Evolutionary conservation across 1,140 invertebrate genomes (phyloP).

Genomic region (Ostrea edulis): DNA sequence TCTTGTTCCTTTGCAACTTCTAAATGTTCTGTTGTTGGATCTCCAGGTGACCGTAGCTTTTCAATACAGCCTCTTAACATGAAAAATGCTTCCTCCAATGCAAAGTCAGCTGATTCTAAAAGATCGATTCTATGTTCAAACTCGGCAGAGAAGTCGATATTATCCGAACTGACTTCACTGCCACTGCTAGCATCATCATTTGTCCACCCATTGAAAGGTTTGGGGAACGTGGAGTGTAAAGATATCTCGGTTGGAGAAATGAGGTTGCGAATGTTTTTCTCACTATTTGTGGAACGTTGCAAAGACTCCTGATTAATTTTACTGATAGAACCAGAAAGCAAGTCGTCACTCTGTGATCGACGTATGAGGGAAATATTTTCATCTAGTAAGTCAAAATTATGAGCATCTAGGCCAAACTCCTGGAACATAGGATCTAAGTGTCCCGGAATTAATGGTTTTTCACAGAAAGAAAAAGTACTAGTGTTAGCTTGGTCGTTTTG

Average conservation of each 20-base stretch:
- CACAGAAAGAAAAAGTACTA: neutral
- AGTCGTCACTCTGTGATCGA: conserved; percentile 13
- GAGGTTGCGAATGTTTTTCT: neutral
- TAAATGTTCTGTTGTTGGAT: neutral
- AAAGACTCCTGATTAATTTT: neutral
- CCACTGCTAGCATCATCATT: neutral
- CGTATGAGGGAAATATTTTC: conserved; percentile 14
- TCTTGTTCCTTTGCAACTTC: neutral
- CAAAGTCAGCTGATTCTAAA: conserved; percentile 7
- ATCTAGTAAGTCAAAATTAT: neutral
- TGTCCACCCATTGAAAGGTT: neutral
- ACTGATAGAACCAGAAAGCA: neutral
- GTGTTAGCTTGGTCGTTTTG: neutral
- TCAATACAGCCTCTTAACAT: neutral
- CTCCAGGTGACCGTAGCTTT: neutral
- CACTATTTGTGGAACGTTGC: neutral
- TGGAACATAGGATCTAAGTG: neutral
- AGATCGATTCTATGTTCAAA: conserved; percentile 1
- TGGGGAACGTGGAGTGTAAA: neutral
- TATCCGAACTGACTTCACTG: neutral
- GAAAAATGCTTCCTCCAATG: conserved; percentile 8
- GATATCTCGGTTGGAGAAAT: neutral
- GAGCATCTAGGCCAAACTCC: neutral
- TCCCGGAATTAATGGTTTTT: neutral
- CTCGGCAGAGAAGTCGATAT: neutral